Conservation (phyloP, 2,797 vertebrate species). For the Neosilurus hyrtlii region DNA sequence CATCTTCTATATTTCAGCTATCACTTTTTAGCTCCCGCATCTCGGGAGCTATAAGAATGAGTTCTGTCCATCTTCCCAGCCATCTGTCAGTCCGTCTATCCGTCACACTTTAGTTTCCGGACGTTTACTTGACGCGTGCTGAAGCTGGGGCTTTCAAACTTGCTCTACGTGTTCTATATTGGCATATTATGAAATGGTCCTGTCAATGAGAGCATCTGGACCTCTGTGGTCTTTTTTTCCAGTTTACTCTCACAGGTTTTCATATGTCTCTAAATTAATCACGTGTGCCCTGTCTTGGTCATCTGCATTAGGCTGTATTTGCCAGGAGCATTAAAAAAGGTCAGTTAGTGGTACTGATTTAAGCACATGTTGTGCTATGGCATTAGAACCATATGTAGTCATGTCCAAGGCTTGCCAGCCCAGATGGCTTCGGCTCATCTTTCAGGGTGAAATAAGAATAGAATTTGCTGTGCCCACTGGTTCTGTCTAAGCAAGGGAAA, state of each 20-base stretch:
- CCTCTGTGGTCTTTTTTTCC: no score
- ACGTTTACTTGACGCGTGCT: no score
- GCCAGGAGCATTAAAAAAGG: conserved; percentile 29
- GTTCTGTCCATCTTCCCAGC: no score
- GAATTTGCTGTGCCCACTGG: conserved; percentile 9
- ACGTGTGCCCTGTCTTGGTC: neutral
- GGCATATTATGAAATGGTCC: no score
- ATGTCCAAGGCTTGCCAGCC: conserved; percentile 40
- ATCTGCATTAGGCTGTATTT: conserved; percentile 24
- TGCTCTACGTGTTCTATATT: no score
- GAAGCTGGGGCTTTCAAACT: no score
- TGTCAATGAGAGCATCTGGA: no score
- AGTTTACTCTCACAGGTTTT: neutral
- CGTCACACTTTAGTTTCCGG: no score
- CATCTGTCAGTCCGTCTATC: no score
- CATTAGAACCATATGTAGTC: conserved; percentile 42
- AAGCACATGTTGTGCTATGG: conserved; percentile 35
- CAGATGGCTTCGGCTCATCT: conserved; percentile 41
- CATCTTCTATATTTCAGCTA: no score
- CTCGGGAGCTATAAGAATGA: no score
- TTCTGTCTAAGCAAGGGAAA: conserved; percentile 23
- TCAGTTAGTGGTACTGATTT: conserved; percentile 35
- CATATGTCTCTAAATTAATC: neutral
- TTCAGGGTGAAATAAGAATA: conserved; percentile 14
- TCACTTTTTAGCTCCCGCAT: no score